Percentiles rank a stretch among this genome's conserved stretches.
These are phyloP conservation scores for Cremastobaeus sp. DNA, from an alignment of 2,888 invertebrate species.

Conservation along the genomic window DNA sequence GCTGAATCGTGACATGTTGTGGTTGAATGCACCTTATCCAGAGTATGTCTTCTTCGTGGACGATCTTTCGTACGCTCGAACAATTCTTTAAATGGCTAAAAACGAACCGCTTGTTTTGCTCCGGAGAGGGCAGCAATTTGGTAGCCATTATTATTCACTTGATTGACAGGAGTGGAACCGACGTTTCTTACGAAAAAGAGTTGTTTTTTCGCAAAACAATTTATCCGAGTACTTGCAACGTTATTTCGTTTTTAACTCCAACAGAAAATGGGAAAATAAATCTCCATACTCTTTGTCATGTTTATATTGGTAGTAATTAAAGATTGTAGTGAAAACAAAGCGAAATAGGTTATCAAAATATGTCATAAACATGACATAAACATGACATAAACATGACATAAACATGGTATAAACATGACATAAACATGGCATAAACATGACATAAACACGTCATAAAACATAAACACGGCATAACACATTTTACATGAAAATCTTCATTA, in stretches of 20 bases:
- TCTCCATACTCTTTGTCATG: no score
- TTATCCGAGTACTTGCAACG: background rate
- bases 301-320: no score
- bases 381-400: no score
- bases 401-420: no score
- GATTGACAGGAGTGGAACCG: conserved; percentile 1
- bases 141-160: background rate
- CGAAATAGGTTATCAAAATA: no score
- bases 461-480: no score
- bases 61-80: conserved; percentile 50
- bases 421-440: no score
- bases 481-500: no score
- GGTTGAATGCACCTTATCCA: conserved; percentile 45
- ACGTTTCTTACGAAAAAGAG: background rate
- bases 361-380: no score
- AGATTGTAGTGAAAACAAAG: no score
- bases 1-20: conserved; percentile 54
- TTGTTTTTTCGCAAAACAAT: background rate
- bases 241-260: background rate
- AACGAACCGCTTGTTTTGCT: conserved; percentile 1
- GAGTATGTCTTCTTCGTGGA: conserved; percentile 47
- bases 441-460: no score
- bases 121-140: background rate
- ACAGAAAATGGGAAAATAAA: no score
- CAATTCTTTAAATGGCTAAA: conserved; percentile 27